These are phyloP conservation scores for Bicyclus anynana DNA, from an alignment of 1,140 invertebrate species.

Conservation along the genomic window DNA sequence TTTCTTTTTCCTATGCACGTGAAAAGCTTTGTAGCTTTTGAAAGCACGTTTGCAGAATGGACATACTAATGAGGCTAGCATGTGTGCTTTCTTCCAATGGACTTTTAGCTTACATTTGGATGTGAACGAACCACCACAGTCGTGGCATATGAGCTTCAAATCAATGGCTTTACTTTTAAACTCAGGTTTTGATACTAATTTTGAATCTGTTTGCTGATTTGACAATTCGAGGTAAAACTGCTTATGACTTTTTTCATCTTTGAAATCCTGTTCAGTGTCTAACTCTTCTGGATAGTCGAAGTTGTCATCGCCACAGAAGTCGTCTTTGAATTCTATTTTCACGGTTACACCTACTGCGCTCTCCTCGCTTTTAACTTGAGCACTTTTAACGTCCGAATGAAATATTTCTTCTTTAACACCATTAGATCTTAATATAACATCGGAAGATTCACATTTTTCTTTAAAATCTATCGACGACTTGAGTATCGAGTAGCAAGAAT, in stretches of 20 bases:
- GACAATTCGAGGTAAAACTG: slow-evolving; percentile 5
- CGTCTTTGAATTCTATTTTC: not conserved
- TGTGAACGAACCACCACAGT: slow-evolving; percentile 53
- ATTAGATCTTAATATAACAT: slow-evolving; percentile 27
- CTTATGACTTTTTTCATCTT: not conserved
- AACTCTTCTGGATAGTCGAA: not conserved
- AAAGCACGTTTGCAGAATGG: slow-evolving; percentile 46
- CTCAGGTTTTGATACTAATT: not conserved
- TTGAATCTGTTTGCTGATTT: not conserved
- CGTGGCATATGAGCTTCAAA: slow-evolving; percentile 48
- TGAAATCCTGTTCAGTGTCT: slow-evolving; percentile 10
- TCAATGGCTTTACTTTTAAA: slow-evolving; percentile 34
- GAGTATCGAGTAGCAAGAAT: slow-evolving; percentile 43
- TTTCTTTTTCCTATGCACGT: slow-evolving; percentile 40
- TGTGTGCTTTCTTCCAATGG: slow-evolving; percentile 58
- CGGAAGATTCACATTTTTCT: slow-evolving; percentile 51
- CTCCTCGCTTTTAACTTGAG: slow-evolving; percentile 28
- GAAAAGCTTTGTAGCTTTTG: slow-evolving; percentile 48
- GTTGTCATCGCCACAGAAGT: not conserved
- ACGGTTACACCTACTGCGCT: not conserved
- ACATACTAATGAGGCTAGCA: slow-evolving; percentile 40
- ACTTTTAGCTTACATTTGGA: slow-evolving; percentile 63
- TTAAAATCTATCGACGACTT: slow-evolving; percentile 51
- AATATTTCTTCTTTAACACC: slow-evolving; percentile 14
- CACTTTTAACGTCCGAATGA: not conserved